Evolutionary conservation across 1,140 invertebrate genomes (phyloP).

Genomic region (Drosophila trapezifrons): DNA sequence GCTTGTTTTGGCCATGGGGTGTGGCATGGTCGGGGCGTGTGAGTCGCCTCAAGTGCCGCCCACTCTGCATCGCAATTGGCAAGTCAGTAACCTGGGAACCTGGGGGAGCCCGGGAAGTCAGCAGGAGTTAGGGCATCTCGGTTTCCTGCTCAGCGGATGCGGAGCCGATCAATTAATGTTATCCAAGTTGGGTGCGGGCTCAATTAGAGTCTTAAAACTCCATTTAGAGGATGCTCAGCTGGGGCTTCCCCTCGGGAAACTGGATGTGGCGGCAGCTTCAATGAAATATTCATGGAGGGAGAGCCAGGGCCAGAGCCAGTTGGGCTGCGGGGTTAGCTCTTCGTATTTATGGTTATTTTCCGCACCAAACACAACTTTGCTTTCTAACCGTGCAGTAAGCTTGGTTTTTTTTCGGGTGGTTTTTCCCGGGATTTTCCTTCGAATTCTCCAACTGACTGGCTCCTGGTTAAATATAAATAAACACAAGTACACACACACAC

Average conservation of each 20-base stretch:
- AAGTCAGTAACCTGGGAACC: conserved; percentile 5
- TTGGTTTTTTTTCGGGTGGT: not conserved
- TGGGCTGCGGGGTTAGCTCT: conserved; percentile 17
- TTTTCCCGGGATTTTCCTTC: conserved; percentile 14
- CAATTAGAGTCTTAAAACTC: conserved; percentile 55
- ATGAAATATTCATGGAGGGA: conserved; percentile 39
- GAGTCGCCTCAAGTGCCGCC: conserved; percentile 38
- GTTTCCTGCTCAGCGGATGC: conserved; percentile 7
- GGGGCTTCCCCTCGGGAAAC: not conserved
- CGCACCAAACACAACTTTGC: conserved; percentile 50
- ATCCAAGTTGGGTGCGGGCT: conserved; percentile 30
- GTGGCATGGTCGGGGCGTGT: not conserved
- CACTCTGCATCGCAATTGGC: conserved; percentile 13
- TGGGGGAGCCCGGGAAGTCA: too few species aligned
- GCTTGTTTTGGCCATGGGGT: not conserved
- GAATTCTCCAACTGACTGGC: conserved; percentile 36
- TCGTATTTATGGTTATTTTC: conserved; percentile 52
- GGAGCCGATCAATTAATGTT: conserved; percentile 46
- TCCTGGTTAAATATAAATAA: conserved; percentile 50
- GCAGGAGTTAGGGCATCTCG: too few species aligned
- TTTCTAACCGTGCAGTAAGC: conserved; percentile 34
- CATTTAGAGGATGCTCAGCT: conserved; percentile 39
- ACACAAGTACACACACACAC: conserved; percentile 14
- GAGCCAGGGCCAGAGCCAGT: not conserved
- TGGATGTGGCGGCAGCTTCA: conserved; percentile 30